Base-by-base conservation (phyloP, 1,140 invertebrate genomes). In the Tetramorium simillimum region DNA sequence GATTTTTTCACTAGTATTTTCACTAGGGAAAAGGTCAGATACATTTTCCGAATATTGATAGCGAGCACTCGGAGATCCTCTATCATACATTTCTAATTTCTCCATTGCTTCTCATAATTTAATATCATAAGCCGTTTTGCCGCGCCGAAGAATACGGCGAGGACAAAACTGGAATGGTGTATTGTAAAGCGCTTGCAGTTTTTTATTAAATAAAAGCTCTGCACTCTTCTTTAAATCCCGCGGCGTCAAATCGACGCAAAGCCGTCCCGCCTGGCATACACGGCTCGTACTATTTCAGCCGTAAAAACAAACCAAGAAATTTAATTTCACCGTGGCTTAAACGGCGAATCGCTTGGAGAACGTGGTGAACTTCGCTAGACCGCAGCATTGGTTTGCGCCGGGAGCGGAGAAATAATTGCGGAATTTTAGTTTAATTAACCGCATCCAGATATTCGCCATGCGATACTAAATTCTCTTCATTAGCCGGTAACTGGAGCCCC, bases 231-330 rank as follows among this genome's bases (percentile, higher is more conserved):
- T 14, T 43, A 63, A 63, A 63, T 77, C 58, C 75, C 40, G 33
- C 16, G 40, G n/a, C 49, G 46, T 70, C n/a, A 81, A 81, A 56
- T 56, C 78, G 49, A 56, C n/a, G n/a, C 28, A 28, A 69, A 81
- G 49, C 40, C 56, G 28, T 65, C 3, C 33, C 14, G 24, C 10
- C 16, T 9, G 63, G 12, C n/a, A 53, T 28, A 21, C 14, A 53
- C 14, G 12, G 49, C 3, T 16, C 3, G 33, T 53, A 58, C 72
- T 60, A 82, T 24, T 24, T 10, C 24, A n/a, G 7, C 37, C 69
- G 65, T 85, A 88, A 78, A 80, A 88, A 78, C 58, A 53, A 85
- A 51, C 33, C 28, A 58, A 88, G 73, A 85, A 85, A 89, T 88
- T 88, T 85, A 49, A 88, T 89, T 89, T 58, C 21, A 75, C 24